Conservation (phyloP, 2,113 vertebrate species). For the Grammomys dolichurus region DNA sequence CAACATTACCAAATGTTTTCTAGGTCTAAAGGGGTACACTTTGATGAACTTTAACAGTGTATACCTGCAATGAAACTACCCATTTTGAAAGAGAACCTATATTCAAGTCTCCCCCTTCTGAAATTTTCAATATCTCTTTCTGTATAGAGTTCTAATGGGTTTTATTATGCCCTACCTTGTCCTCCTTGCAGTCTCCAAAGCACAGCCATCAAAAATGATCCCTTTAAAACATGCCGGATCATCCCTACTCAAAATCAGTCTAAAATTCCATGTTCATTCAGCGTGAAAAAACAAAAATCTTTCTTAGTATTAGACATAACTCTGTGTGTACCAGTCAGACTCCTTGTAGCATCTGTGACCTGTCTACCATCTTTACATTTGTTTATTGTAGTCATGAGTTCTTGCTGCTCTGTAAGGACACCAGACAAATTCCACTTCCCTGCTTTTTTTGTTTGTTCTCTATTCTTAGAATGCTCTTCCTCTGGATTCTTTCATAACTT, state of each 20-base stretch:
- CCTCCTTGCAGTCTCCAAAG: background rate
- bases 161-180: background rate
- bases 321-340: background rate
- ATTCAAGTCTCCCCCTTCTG: background rate
- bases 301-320: background rate
- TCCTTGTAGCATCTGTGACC: background rate
- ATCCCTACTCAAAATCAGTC: background rate
- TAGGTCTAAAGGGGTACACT: background rate
- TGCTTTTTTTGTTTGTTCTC: slow-evolving; percentile 48
- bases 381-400: background rate
- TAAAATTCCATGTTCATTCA: background rate
- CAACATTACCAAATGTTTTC: background rate
- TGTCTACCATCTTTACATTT: background rate
- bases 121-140: background rate
- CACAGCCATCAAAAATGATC: background rate
- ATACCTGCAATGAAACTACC: background rate
- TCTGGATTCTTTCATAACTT: background rate
- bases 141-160: background rate
- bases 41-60: background rate
- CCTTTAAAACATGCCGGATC: background rate
- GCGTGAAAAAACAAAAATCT: background rate
- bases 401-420: background rate
- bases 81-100: background rate
- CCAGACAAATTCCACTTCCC: background rate
- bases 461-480: slow-evolving; percentile 8